These are phyloP conservation scores for Nannoperca obscura DNA, from an alignment of 2,797 vertebrate species.

Conservation along the genomic window DNA sequence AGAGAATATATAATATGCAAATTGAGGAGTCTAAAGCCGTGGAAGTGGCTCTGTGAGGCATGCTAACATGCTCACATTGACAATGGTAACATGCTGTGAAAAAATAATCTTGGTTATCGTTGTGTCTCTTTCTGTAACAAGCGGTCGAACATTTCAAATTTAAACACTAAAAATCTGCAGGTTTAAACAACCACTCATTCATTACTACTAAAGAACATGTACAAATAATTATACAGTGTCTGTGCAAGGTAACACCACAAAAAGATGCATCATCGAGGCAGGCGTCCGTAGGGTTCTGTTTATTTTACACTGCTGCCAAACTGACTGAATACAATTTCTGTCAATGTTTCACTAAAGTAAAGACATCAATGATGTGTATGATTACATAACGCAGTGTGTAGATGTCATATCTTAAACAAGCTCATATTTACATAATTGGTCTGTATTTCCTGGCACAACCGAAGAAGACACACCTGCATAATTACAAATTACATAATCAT, in stretches of 20 bases:
- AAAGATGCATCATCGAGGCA: constrained; percentile 11
- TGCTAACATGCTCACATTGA: neutral
- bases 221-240: neutral
- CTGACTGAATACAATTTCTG: neutral
- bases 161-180: neutral
- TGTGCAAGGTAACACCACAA: neutral
- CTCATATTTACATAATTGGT: constrained; percentile 1
- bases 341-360: constrained; percentile 22
- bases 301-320: constrained; percentile 1
- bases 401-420: neutral
- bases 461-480: neutral
- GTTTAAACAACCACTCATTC: neutral
- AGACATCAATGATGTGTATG: neutral
- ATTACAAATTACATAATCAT: neutral
- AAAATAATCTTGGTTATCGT: neutral
- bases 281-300: constrained; percentile 8
- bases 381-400: neutral
- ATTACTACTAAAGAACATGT: neutral
- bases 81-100: neutral
- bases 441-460: neutral
- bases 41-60: neutral
- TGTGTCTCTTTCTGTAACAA: neutral
- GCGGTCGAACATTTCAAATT: too few species aligned
- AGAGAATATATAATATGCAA: too few species aligned
- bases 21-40: neutral